Conservation (phyloP, 1,140 invertebrate species). For the Xylocopa sonorina region DNA sequence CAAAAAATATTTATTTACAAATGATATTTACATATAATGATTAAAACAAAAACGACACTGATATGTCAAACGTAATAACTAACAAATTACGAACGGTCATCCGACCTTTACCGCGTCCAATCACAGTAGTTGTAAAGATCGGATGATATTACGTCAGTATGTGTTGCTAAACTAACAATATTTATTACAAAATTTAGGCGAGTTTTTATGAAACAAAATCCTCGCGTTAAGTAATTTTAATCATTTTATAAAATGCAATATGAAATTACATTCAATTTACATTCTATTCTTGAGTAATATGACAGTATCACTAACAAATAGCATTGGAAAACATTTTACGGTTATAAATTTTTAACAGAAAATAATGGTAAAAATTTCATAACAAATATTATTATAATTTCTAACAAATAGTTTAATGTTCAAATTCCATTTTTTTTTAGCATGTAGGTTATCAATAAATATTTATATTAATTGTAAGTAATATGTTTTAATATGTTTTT, state of each 20-base stretch:
- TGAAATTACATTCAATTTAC: background rate
- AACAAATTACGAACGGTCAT: slow-evolving; percentile 72
- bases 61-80: slow-evolving; percentile 67
- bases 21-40: slow-evolving; percentile 18
- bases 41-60: slow-evolving; percentile 26
- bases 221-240: background rate
- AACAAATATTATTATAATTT: background rate
- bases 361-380: too few species aligned
- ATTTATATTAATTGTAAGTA: background rate
- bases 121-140: slow-evolving; percentile 65
- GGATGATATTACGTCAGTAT: slow-evolving; percentile 72
- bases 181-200: slow-evolving; percentile 4
- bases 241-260: background rate
- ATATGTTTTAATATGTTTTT: background rate
- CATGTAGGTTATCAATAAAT: too few species aligned
- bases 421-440: too few species aligned
- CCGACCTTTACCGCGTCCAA: slow-evolving; percentile 70
- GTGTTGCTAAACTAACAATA: slow-evolving; percentile 54
- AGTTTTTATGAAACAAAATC: slow-evolving; percentile 15
- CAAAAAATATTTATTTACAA: slow-evolving; percentile 47
- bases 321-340: background rate
- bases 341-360: background rate
- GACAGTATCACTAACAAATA: background rate
- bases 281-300: background rate
- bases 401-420: too few species aligned